Base-by-base conservation (phyloP, 2,797 vertebrate genomes). In the Clarias pachynema region DNA sequence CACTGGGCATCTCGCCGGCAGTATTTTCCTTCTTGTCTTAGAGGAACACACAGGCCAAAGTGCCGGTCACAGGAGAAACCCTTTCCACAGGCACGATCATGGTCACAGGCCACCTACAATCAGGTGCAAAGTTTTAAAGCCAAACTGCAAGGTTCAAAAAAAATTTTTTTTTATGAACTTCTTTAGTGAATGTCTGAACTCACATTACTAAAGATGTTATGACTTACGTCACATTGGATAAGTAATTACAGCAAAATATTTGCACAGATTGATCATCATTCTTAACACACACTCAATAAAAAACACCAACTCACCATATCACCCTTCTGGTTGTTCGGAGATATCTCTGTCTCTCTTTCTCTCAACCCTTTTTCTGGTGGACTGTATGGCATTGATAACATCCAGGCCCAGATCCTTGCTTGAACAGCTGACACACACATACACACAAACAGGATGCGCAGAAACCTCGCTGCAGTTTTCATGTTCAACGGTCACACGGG, bases 61-160 rank as follows among this genome's bases (percentile, higher is more conserved):
- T 97, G 97, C 3, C 96, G 95, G 77, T 97, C 96, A 0, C 97
- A 97, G 73, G 95, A 96, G 29, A 94, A 94, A 0, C 96, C 96
- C 0, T 89, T 93, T 40, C 93, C 90, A 79, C 96, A 97, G 66
- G 89, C 90, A 22, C 92, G 37, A 91, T 94, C 93, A 0, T 95
- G 92, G 75, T 95, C 92, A 65, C 97, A 97, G 0, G 81, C 26
- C 85, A 92, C 16, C 91, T 90, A 79, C n/a, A 59, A 60, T 1
- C 10, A 81, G 49, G 75, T 29, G 20, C 22, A 37, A 14, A 49
- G 10, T 29, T 20, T 79, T 37, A 56, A 4, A 10, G 79, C 8
- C 29, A 60, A 24, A 69, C 20, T n/a, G 1, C 18, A 4, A 18
- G 31, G 37, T 37, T 37, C 5, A 5, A 37, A 37, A 34, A 3